These are phyloP conservation scores for Andricus quercusramuli DNA, from an alignment of 2,888 invertebrate species.

Conservation along the genomic window DNA sequence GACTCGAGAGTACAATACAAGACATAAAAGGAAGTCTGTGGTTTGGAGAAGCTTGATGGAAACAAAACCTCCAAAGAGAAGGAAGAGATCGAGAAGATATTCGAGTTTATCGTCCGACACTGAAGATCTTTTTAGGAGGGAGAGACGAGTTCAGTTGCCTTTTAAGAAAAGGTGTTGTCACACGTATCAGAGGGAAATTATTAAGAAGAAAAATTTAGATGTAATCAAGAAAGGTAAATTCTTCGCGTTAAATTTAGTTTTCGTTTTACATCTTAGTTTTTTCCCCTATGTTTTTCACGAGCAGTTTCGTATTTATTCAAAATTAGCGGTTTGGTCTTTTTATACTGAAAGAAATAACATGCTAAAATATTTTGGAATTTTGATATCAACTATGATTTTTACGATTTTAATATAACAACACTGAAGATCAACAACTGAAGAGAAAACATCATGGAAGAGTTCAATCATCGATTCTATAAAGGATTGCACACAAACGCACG, in stretches of 20 bases:
- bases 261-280: not conserved
- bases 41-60: not conserved
- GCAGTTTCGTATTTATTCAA: not conserved
- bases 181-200: no score
- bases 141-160: not conserved
- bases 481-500: no score
- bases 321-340: no score
- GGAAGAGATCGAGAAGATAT: not conserved
- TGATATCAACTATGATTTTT: not conserved
- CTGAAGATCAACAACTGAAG: slow-evolving; percentile 15
- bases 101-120: not conserved
- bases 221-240: slow-evolving; percentile 23
- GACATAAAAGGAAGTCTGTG: not conserved
- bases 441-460: not conserved
- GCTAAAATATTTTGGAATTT: not conserved
- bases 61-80: not conserved
- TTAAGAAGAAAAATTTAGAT: not conserved
- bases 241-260: not conserved
- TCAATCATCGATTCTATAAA: not conserved
- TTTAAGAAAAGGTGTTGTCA: slow-evolving; percentile 15
- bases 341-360: no score
- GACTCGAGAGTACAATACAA: no score
- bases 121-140: not conserved
- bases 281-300: not conserved
- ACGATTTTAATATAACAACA: not conserved